Conservation (phyloP, 2,113 vertebrate species). For the Callocephalon fimbriatum region DNA sequence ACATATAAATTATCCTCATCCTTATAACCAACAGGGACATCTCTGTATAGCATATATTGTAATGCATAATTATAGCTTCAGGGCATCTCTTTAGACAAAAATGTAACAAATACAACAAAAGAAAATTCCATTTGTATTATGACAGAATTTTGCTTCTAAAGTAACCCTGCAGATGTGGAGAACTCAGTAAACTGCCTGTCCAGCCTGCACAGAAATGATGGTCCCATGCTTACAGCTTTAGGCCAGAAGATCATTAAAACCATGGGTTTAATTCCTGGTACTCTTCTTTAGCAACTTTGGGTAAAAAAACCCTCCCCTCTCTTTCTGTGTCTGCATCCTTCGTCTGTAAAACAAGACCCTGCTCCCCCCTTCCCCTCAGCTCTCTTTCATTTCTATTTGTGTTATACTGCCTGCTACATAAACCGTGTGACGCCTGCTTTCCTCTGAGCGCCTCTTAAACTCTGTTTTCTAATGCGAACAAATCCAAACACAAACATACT, state of each 20-base stretch:
- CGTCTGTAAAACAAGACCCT: neutral
- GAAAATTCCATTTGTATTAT: neutral
- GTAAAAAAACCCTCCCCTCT: neutral
- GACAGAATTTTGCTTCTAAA: neutral
- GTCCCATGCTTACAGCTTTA: neutral
- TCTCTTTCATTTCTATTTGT: neutral
- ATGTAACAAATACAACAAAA: constrained; percentile 27
- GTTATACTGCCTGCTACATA: neutral
- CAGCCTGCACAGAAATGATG: neutral
- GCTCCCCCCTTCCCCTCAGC: neutral
- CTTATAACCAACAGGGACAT: constrained; percentile 28
- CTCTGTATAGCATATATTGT: neutral
- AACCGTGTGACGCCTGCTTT: neutral
- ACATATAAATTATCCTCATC: constrained; percentile 52
- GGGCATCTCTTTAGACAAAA: constrained; percentile 42
- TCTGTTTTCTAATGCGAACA: neutral
- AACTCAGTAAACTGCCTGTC: neutral
- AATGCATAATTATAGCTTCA: constrained; percentile 31
- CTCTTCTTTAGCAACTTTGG: neutral
- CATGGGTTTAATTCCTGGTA: neutral
- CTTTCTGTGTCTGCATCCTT: neutral
- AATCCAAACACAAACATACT: constrained; percentile 38
- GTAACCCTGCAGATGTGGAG: neutral
- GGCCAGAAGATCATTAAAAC: neutral
- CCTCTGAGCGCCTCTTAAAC: neutral